A percentile compares a stretch with the other conserved stretches of the same genome.
phyloP scores from a whole-genome alignment of 23 tunicate genomes.

The Halocynthia roretzi region DNA sequence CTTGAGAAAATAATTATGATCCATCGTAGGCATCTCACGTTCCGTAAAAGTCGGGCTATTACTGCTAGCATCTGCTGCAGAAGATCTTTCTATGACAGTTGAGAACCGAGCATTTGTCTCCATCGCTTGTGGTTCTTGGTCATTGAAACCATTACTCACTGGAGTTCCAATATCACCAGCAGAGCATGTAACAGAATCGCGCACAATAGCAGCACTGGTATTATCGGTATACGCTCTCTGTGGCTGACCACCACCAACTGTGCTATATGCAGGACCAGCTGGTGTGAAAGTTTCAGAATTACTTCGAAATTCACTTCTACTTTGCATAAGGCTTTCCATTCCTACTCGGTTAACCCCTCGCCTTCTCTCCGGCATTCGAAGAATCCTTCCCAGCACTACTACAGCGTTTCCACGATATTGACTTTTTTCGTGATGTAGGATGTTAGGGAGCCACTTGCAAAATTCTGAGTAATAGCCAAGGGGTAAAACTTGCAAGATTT shows the following conservation, averaged over 20 bases:
- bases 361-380: constrained; percentile 16
- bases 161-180: neutral
- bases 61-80: too few relatives aligned
- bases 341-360: neutral
- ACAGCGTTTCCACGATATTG: constrained; percentile 32
- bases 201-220: too few relatives aligned
- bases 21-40: neutral
- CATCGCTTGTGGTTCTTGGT: neutral
- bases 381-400: constrained; percentile 24
- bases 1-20: constrained; percentile 13
- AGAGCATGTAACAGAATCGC: too few relatives aligned
- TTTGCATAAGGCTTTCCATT: too few relatives aligned
- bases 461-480: constrained; percentile 48
- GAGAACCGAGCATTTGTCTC: neutral
- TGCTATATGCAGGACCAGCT: too few relatives aligned
- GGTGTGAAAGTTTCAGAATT: too few relatives aligned
- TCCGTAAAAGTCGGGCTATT: neutral
- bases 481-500: constrained; percentile 41
- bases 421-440: constrained; percentile 32
- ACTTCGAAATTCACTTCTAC: too few relatives aligned
- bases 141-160: neutral
- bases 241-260: too few relatives aligned
- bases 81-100: neutral
- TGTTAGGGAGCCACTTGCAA: constrained; percentile 31
- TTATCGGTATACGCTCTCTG: too few relatives aligned